phyloP scores from a whole-genome alignment of 2,797 vertebrate species.

The Macroramphosus scolopax region DNA sequence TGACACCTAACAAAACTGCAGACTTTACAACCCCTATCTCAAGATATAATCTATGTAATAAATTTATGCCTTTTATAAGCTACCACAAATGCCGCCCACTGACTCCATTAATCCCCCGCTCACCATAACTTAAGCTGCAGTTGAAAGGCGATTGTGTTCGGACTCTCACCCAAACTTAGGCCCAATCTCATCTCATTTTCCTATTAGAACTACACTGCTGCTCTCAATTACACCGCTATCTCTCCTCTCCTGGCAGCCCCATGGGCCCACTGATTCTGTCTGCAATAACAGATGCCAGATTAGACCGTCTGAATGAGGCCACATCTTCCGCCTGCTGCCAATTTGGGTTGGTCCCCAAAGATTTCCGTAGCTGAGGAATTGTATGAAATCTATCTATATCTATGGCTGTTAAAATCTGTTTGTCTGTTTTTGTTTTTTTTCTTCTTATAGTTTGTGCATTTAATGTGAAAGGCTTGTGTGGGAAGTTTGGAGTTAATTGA shows the following conservation, averaged over 20 bases:
- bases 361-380: slow-evolving; percentile 47
- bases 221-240: slow-evolving; percentile 70
- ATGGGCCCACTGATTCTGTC: slow-evolving; percentile 62
- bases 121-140: slow-evolving; percentile 29
- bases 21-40: slow-evolving; percentile 18
- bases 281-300: slow-evolving; percentile 76
- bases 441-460: slow-evolving; percentile 21
- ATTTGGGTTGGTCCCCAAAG: slow-evolving; percentile 60
- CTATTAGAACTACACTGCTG: slow-evolving; percentile 73
- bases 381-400: slow-evolving; percentile 50
- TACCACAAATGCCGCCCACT: slow-evolving; percentile 8
- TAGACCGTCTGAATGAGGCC: slow-evolving; percentile 69
- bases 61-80: slow-evolving; percentile 27
- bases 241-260: slow-evolving; percentile 46
- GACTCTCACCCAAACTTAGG: slow-evolving; percentile 62
- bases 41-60: slow-evolving; percentile 17
- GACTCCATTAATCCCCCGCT: slow-evolving; percentile 28
- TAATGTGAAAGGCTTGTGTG: slow-evolving; percentile 16
- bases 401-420: slow-evolving; percentile 52
- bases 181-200: slow-evolving; percentile 75
- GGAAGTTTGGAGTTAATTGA: slow-evolving; percentile 24
- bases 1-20: slow-evolving; percentile 24
- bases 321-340: slow-evolving; percentile 64
- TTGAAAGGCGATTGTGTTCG: slow-evolving; percentile 53
- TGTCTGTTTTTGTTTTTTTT: slow-evolving; percentile 31